Percentiles rank a stretch among this genome's conserved stretches.
Evolutionary conservation across 2,113 vertebrate species (phyloP).

Genomic region (Papio anubis): DNA sequence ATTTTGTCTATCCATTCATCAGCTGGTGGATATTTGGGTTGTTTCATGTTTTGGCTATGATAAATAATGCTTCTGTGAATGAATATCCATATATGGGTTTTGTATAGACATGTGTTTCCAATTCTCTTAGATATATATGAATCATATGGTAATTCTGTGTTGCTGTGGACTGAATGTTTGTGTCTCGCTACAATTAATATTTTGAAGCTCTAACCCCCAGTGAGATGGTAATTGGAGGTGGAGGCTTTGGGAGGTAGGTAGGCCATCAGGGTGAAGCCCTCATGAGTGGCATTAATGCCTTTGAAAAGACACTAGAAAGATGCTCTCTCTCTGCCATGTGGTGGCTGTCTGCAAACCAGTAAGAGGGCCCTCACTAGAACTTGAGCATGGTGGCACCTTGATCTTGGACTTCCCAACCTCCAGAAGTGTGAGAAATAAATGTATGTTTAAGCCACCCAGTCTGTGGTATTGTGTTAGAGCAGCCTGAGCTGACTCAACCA

Average conservation of each 20-base stretch:
- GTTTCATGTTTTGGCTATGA: not conserved
- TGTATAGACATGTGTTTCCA: not conserved
- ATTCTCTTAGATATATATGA: not conserved
- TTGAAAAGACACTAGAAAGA: not conserved
- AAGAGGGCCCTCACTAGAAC: not conserved
- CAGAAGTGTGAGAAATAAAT: not conserved
- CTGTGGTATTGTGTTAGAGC: not conserved
- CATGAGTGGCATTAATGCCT: not conserved
- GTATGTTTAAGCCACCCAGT: not conserved
- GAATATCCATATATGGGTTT: not conserved
- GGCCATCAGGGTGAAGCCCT: not conserved
- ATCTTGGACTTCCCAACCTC: not conserved
- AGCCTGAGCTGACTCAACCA: not conserved
- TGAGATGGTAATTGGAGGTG: not conserved
- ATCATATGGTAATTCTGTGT: not conserved
- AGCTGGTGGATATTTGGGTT: not conserved
- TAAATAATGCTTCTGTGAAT: not conserved
- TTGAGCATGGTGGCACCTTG: not conserved
- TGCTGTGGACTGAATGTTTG: not conserved
- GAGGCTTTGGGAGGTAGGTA: not conserved
- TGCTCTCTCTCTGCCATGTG: not conserved
- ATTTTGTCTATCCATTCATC: not conserved
- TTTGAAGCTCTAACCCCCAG: not conserved
- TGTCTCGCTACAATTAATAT: not conserved
- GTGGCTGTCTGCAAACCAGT: not conserved